Base-by-base conservation (phyloP, 2,888 invertebrate species). In the Phytoseiulus persimilis region DNA sequence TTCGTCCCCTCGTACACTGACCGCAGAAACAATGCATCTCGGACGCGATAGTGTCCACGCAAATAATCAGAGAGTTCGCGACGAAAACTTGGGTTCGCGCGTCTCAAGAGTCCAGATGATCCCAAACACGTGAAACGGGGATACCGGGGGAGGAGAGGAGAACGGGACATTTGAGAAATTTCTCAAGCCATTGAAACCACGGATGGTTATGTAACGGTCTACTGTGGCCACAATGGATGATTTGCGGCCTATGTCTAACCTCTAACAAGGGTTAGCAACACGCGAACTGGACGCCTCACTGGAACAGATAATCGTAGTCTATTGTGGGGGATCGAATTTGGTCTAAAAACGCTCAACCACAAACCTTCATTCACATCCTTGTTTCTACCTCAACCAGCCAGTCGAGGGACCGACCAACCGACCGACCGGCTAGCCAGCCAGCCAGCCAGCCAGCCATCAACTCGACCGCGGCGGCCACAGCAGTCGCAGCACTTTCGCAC, bases 251-350 rank as follows among this genome's bases (percentile, higher is more conserved):
- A 65, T 65, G 65, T 65, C 65, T 65, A 65, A 65, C 65, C 65
- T 65, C 65, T 65, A 65, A 65, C 65, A 65, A 65, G 65, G 65
- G 65, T 65, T 65, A 65, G 65, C 65, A 65, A 45, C 87, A 87
- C 87, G 87, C 87, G 33, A 87, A 87, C 87, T 87, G 87, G 33
- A 87, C 87, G 87, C 87, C 32, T 87, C 87, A 87, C 87, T 87
- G 87, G 45, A 87, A 45, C 39, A 45, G 87, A 87, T 87, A 87
- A 87, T 87, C 87, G 87, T 6, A 33, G 39, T 87, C 87, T 65
- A 65, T 65, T 65, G 65, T 65, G 18, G 65, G 11, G 65, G 65
- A 65, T 65, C 65, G 65, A 65, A 65, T 65, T 65, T 65, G 65
- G 65, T 65, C 65, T 65, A 65, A 65, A 65, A 65, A 65, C 65